These are phyloP conservation scores for Mythimna albipuncta DNA, from an alignment of 2,888 invertebrate species.

Conservation along the genomic window DNA sequence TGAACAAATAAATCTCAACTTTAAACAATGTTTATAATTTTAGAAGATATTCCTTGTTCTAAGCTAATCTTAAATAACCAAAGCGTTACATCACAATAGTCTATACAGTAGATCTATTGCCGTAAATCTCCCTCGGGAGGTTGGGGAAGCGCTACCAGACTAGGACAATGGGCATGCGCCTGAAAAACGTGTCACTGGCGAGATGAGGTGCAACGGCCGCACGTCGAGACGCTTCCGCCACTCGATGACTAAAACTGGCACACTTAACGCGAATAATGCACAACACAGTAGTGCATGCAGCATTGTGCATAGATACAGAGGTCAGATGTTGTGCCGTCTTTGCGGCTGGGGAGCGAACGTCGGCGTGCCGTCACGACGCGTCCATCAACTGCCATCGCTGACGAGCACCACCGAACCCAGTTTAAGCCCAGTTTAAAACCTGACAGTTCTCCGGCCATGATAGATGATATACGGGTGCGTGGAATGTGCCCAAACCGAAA, in stretches of 20 bases:
- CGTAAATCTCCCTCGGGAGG: constrained; percentile 61
- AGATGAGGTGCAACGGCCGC: constrained; percentile 63
- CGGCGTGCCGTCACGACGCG: constrained; percentile 81
- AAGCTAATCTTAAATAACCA: neutral
- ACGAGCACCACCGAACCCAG: constrained; percentile 78
- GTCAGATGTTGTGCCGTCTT: constrained; percentile 73
- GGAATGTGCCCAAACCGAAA: constrained; percentile 82
- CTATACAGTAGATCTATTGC: constrained; percentile 53
- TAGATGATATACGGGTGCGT: constrained; percentile 79
- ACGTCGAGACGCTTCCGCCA: constrained; percentile 30
- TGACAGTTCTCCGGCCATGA: constrained; percentile 83
- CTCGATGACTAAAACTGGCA: constrained; percentile 37
- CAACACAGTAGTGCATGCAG: constrained; percentile 35
- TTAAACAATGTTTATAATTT: neutral
- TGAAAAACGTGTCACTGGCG: constrained; percentile 69
- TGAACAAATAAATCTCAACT: neutral
- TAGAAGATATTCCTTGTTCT: neutral
- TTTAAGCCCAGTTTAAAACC: constrained; percentile 84
- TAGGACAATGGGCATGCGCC: constrained; percentile 71
- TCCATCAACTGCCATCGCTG: constrained; percentile 85
- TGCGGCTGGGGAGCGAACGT: constrained; percentile 68
- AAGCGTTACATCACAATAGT: constrained; percentile 63
- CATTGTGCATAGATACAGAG: constrained; percentile 60
- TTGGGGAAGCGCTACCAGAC: constrained; percentile 59
- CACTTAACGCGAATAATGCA: constrained; percentile 25